Evolutionary conservation across 2,113 vertebrate species (phyloP).

Genomic region (Notarius quadriscutis): DNA sequence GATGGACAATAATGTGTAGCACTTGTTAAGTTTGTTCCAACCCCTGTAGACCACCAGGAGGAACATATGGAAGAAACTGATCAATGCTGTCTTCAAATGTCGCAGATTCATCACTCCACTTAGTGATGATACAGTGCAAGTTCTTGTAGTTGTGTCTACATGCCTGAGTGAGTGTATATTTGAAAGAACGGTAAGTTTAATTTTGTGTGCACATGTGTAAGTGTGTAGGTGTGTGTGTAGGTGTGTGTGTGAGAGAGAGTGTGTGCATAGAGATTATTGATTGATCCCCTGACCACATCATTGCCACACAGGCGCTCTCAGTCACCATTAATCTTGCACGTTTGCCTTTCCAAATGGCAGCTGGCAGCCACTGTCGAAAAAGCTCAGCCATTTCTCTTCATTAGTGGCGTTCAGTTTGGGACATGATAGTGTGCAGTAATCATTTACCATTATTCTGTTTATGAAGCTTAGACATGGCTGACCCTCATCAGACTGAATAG

Average conservation of each 20-base stretch:
- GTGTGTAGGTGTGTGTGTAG: slow-evolving; percentile 38
- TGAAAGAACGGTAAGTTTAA: slow-evolving; percentile 3
- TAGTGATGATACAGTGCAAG: slow-evolving; percentile 67
- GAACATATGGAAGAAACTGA: slow-evolving; percentile 58
- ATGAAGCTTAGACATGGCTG: slow-evolving; percentile 82
- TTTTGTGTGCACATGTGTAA: slow-evolving; percentile 20
- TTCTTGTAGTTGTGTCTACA: slow-evolving; percentile 43
- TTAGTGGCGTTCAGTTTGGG: slow-evolving; percentile 74
- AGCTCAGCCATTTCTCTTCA: slow-evolving; percentile 80
- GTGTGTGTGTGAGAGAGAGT: slow-evolving; percentile 40
- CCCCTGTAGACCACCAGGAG: slow-evolving; percentile 43
- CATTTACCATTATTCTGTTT: slow-evolving; percentile 87
- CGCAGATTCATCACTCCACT: slow-evolving; percentile 70
- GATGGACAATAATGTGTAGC: slow-evolving; percentile 34
- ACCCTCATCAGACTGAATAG: slow-evolving; percentile 91
- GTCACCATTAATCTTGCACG: slow-evolving; percentile 74
- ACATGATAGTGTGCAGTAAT: slow-evolving; percentile 75
- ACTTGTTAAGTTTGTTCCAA: slow-evolving; percentile 54
- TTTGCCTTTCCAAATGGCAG: slow-evolving; percentile 75
- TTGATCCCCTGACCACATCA: slow-evolving; percentile 72
- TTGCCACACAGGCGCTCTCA: slow-evolving; percentile 69
- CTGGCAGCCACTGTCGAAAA: slow-evolving; percentile 73
- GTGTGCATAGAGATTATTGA: slow-evolving; percentile 69
- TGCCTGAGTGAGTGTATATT: slow-evolving; percentile 2
- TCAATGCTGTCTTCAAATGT: slow-evolving; percentile 70